Evolutionary conservation across 2,797 vertebrate genomes (phyloP).

Genomic region (Alectoris magna): DNA sequence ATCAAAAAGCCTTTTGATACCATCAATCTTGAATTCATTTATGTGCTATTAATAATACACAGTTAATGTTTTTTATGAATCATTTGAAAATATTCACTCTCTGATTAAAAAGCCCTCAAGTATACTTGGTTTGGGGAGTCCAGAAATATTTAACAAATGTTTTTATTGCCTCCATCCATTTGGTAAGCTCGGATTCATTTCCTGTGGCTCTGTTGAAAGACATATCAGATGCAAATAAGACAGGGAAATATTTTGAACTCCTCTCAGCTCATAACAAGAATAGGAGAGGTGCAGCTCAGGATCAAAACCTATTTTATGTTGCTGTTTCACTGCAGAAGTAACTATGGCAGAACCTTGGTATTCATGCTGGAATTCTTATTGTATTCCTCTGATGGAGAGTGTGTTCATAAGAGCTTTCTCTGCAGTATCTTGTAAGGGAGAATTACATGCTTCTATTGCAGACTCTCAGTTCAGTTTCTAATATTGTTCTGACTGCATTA

Average conservation of each 20-base stretch:
- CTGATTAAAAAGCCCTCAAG: constrained; percentile 32
- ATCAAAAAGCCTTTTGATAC: background rate
- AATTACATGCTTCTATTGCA: background rate
- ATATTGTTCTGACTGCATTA: background rate
- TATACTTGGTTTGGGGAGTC: constrained; percentile 15
- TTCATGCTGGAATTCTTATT: background rate
- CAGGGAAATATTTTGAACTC: constrained; percentile 1
- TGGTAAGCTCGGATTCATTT: constrained; percentile 54
- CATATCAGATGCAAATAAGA: constrained; percentile 31
- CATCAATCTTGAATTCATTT: background rate
- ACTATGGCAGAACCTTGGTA: background rate
- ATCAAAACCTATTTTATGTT: constrained; percentile 19
- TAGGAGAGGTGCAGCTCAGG: background rate
- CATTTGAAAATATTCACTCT: constrained; percentile 19
- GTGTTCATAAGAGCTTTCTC: background rate
- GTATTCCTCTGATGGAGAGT: background rate
- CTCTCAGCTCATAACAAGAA: background rate
- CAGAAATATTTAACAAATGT: constrained; percentile 18
- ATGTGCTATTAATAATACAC: background rate
- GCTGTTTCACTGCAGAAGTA: background rate
- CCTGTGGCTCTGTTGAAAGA: constrained; percentile 32
- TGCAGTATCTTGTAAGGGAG: background rate
- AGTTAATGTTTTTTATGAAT: background rate
- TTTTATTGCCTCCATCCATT: constrained; percentile 41
- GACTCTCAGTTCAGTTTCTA: background rate